Percentiles rank a stretch among this genome's conserved stretches.
phyloP scores from a whole-genome alignment of 1,140 invertebrate genomes.

The Sipha flava region DNA sequence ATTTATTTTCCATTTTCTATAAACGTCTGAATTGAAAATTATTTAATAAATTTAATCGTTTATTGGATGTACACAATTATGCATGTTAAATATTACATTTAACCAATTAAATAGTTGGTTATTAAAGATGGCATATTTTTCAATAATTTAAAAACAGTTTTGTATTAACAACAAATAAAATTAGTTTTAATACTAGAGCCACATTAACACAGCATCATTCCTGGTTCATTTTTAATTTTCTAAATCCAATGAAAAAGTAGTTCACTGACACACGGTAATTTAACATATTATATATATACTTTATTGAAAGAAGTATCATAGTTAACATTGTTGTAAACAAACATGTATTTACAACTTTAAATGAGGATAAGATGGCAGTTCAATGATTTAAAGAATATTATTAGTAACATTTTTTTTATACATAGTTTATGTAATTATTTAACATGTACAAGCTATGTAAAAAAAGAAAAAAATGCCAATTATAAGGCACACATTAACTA shows the following conservation, averaged over 20 bases:
- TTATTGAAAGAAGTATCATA: too few species aligned
- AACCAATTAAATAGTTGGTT: not conserved
- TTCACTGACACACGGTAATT: too few species aligned
- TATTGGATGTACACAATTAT: not conserved
- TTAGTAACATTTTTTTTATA: not conserved
- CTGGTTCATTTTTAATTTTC: too few species aligned
- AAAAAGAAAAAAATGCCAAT: constrained; percentile 6
- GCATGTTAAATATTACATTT: not conserved
- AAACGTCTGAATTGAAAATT: not conserved
- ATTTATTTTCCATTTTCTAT: not conserved
- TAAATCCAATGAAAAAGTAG: too few species aligned
- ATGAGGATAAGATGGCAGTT: not conserved
- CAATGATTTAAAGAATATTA: not conserved
- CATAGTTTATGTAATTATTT: constrained; percentile 21
- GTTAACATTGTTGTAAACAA: not conserved
- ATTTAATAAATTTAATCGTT: too few species aligned
- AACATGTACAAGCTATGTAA: constrained; percentile 17
- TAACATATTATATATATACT: too few species aligned
- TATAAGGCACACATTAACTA: constrained; percentile 4
- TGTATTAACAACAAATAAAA: not conserved
- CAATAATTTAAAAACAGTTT: not conserved
- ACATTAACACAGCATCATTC: not conserved
- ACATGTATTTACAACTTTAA: not conserved
- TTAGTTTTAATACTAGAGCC: not conserved
- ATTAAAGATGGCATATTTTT: not conserved